Evolutionary conservation across 1,140 invertebrate species (phyloP).

Genomic region (Calephelis nemesis): DNA sequence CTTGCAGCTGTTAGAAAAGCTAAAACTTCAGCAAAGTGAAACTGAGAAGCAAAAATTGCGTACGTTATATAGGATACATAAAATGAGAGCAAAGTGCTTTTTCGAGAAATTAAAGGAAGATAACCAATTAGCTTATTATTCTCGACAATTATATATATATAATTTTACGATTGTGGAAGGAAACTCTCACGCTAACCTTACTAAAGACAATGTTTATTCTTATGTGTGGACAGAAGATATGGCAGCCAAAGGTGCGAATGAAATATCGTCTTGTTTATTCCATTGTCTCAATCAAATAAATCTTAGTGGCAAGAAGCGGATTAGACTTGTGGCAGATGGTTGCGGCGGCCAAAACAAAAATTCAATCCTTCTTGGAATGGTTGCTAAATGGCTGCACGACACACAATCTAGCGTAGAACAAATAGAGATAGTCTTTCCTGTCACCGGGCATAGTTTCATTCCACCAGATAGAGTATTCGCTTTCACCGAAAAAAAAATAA

Average conservation of each 20-base stretch:
- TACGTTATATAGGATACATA: not conserved
- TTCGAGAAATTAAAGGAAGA: not conserved
- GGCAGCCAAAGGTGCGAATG: conserved; percentile 40
- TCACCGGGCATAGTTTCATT: conserved; percentile 46
- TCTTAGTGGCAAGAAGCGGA: conserved; percentile 27
- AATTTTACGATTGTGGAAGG: conserved; percentile 49
- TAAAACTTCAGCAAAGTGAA: not conserved
- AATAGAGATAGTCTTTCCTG: conserved; percentile 46
- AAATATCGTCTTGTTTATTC: conserved; percentile 25
- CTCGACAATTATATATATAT: conserved; percentile 46
- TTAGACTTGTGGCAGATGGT: conserved; percentile 32
- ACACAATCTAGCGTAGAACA: conserved; percentile 32
- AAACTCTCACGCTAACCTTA: conserved; percentile 36
- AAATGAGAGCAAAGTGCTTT: not conserved
- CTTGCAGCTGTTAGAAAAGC: not conserved
- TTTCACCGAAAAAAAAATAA: conserved; percentile 38
- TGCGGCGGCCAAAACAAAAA: no score
- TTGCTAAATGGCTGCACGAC: conserved; percentile 34
- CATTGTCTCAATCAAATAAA: conserved; percentile 29
- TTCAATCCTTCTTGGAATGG: conserved; percentile 32
- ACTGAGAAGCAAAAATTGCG: not conserved
- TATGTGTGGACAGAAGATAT: conserved; percentile 46
- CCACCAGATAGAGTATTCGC: conserved; percentile 49
- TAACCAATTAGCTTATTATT: conserved; percentile 12
- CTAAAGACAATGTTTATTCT: conserved; percentile 41